Base-by-base conservation (phyloP, 1,140 invertebrate genomes). In the Magallana angulata region DNA sequence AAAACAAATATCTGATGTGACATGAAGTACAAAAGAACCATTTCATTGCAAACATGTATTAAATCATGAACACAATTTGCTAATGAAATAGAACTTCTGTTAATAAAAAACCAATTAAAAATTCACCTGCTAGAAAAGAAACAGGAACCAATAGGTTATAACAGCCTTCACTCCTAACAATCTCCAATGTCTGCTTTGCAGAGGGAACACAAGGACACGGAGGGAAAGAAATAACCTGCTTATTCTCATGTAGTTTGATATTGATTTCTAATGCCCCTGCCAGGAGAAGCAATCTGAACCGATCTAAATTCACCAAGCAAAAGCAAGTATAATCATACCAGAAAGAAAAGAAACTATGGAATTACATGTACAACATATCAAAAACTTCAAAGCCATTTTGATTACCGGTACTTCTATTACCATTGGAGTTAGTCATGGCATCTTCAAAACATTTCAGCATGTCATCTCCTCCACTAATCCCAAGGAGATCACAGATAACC, bases 21-120 rank as follows among this genome's bases (percentile, higher is more conserved):
- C 60, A 64, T 64, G 18, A 64, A n/a, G 14, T n/a, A 64, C 60
- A 64, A 64, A 64, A 64, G 60, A 64, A 64, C 60, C 18, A 64
- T 64, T 64, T 64, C 60, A 64, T n/a, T 64, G 60, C 60, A 64
- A 64, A 64, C 7, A 64, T 64, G 60, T n/a, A 18, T 64, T 64
- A 64, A 64, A 48, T 48, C 18, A 64, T n/a, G 16, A 64, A 64
- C 60, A 64, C 16, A 64, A 64, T 64, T n/a, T 64, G 60, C 60
- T n/a, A n/a, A 16, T 7, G 60, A 64, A 64, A 64, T 64, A 64
- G 14, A 16, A 64, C 60, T 64, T 16, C 14, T 64, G 60, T 64
- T 64, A 64, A n/a, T 64, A 18, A 64, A 16, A 16, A 64, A 14
- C 14, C 7, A 64, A 64, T 4, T 7, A 64, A 64, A 18, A 16